Evolutionary conservation across 1,140 invertebrate species (phyloP), one percentile per base, ranked within the genome.

Genomic region (Ceratina japonica): DNA sequence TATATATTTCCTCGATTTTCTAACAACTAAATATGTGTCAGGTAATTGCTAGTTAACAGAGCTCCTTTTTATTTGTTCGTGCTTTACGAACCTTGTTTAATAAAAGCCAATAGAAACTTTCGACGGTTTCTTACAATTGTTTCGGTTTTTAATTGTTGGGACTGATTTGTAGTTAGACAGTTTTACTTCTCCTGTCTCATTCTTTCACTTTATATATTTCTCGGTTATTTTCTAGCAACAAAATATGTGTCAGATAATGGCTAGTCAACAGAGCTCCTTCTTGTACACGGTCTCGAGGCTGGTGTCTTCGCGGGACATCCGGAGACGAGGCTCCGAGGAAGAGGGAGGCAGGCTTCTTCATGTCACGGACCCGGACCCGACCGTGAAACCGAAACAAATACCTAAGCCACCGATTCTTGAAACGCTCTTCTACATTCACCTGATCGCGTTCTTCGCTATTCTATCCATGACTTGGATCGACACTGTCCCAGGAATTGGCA

Each of bases 211-310:
- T n/a, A 44, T 44, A 44, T 44, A 44, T 8, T 44, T 56, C 15
- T 56, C 16, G 54, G 56, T 54, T 75, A 27, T 79, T 12, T 80
- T 84, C 0, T 81, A 90, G 89, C 89, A 90, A 79, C 89, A 91
- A 63, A 91, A 88, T 52, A 80, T 88, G 22, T 90, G 90, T n/a
- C 90, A 89, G 16, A 72, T 91, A 13, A 31, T 91, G 68, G 89
- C 91, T 12, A 88, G 82, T 18, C 90, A 91, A 59, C 87, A 91
- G 64, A 92, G 87, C 69, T 91, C 93, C 7, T 92, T 94, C 24
- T 81, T 94, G 0, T 91, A 91, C 51, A 94, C 93, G 5, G 93
- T 94, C 5, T 94, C 93, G 1, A 88, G 92, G 37, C 71, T 93
- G n/a, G 92, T 93, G 15, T 91, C 92, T 0, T 91, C 91, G 0